These are phyloP conservation scores for Rotaria sp. DNA, from an alignment of 2,888 invertebrate genomes.

Conservation along the genomic window DNA sequence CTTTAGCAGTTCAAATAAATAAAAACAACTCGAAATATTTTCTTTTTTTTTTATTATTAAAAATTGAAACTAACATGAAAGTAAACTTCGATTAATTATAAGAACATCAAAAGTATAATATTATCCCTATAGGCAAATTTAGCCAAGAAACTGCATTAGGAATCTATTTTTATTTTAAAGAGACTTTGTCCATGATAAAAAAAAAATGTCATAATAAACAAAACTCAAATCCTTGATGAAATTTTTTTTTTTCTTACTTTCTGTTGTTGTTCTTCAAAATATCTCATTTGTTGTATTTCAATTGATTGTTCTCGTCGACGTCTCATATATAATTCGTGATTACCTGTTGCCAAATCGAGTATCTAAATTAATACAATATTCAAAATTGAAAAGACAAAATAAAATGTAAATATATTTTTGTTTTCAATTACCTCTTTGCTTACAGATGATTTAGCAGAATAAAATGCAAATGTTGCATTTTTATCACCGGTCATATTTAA, in stretches of 20 bases:
- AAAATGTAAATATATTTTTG: not conserved
- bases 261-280: constrained; percentile 16
- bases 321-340: constrained; percentile 41
- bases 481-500: not conserved
- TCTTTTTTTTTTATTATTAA: too few relatives aligned
- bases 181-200: too few relatives aligned
- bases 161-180: too few relatives aligned
- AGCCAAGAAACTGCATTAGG: too few relatives aligned
- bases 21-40: too few relatives aligned
- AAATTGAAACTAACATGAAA: too few relatives aligned
- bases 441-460: constrained; percentile 1
- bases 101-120: not conserved
- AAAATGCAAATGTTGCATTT: not conserved
- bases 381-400: not conserved
- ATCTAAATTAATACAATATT: not conserved
- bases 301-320: constrained; percentile 38
- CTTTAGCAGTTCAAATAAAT: too few relatives aligned
- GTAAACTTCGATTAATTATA: not conserved
- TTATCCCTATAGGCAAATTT: too few relatives aligned
- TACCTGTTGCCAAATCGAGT: constrained; percentile 39
- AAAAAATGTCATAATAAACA: too few relatives aligned
- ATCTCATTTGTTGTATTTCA: constrained; percentile 41
- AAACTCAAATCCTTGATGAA: too few relatives aligned
- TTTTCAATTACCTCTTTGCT: not conserved
- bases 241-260: not conserved